Percentiles rank a stretch among this genome's conserved stretches.
Evolutionary conservation across 2,797 vertebrate genomes (phyloP).

Genomic region (Perodicticus potto): DNA sequence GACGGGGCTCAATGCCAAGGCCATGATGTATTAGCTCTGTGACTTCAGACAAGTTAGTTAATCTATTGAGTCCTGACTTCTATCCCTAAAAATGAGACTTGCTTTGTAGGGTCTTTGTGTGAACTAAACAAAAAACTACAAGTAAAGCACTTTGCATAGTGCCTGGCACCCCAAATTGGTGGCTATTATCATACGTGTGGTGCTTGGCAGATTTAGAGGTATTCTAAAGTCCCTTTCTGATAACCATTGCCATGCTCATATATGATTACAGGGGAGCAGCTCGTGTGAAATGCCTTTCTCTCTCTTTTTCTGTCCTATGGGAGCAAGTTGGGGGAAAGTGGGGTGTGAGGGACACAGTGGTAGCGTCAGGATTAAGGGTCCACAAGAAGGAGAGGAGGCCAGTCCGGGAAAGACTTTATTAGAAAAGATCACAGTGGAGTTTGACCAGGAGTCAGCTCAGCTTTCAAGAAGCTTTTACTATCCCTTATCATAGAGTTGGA

Average conservation of each 20-base stretch:
- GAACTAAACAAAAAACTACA: not conserved
- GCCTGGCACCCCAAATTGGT: not conserved
- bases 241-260: not conserved
- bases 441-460: no score
- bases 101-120: not conserved
- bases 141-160: not conserved
- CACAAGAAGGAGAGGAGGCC: no score
- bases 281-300: not conserved
- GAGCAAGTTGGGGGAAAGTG: not conserved
- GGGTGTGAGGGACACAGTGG: no score
- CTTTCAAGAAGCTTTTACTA: no score
- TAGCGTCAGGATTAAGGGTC: no score
- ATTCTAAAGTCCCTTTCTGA: not conserved
- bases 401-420: no score
- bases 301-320: not conserved
- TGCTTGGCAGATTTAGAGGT: not conserved
- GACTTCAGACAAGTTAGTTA: not conserved
- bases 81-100: not conserved
- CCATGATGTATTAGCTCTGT: not conserved
- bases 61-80: not conserved
- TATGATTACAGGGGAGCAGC: not conserved
- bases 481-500: no score
- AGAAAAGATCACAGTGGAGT: no score
- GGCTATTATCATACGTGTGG: not conserved
- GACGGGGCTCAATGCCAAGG: not conserved